Evolutionary conservation across 2,797 vertebrate genomes (phyloP).

Genomic region (Anabas testudineus): DNA sequence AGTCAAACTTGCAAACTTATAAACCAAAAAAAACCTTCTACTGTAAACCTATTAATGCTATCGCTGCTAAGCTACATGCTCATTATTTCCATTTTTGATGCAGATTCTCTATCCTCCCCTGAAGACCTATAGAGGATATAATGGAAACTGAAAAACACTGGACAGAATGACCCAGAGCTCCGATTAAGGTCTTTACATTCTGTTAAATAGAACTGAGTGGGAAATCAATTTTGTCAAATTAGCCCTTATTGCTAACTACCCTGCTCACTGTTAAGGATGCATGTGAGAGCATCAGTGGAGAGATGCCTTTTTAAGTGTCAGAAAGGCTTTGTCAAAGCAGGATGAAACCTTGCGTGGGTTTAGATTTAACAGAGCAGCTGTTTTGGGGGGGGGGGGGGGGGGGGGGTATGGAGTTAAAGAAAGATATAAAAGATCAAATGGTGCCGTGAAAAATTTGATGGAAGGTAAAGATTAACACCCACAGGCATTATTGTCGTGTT

Average conservation of each 20-base stretch:
- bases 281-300: constrained; percentile 17
- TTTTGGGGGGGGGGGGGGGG: constrained; percentile 11
- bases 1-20: constrained; percentile 7
- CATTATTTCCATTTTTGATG: background rate
- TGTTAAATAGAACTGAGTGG: constrained; percentile 46
- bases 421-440: constrained; percentile 62
- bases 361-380: constrained; percentile 16
- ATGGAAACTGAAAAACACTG: constrained; percentile 33
- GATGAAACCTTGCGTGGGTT: constrained; percentile 48
- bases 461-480: constrained; percentile 61
- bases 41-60: background rate
- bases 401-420: too few relatives aligned
- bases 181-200: constrained; percentile 46
- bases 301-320: constrained; percentile 58
- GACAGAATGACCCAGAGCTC: constrained; percentile 29
- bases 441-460: constrained; percentile 52
- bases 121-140: constrained; percentile 6
- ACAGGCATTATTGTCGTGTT: constrained; percentile 57
- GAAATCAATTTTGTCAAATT: constrained; percentile 63
- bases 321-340: constrained; percentile 37
- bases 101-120: background rate
- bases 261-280: constrained; percentile 18
- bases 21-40: background rate
- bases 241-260: constrained; percentile 46
- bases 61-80: background rate